Base-by-base conservation (phyloP, 2,888 invertebrate species). In the Ametastegia equiseti region DNA sequence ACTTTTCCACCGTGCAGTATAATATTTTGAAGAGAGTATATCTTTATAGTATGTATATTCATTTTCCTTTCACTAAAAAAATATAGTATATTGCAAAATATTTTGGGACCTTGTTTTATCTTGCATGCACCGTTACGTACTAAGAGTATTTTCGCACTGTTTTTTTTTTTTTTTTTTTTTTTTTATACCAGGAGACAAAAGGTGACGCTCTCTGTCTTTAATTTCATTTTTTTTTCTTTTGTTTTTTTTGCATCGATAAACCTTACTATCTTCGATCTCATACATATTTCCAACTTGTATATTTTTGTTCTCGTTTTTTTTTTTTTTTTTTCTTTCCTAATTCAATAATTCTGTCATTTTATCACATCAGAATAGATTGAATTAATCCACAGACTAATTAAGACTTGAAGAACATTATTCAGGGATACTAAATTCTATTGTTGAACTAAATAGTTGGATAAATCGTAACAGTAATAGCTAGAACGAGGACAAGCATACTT, bases 71-170 rank as follows among this genome's bases (percentile, higher is more conserved):
- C 81, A 85, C 85, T 86, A 86, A 87, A 87, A 87, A 87, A 86
- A 86, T 86, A 87, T 87, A 84, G n/a, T 86, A 84, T 86, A 85
- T 87, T 87, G 87, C 86, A 86, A 87, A 87, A 87, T 87, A 86
- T 86, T 86, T 85, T 86, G 83, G 85, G 84, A 84, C 85, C 84
- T 84, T 84, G 83, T 86, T 50, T 50, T 83, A 83, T 84, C 80
- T 83, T 84, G 80, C 82, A 81, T 82, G 84, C 82, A 85, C 83
- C 84, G 82, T 83, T 86, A 83, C 83, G 84, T 86, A 86, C 84
- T 84, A 84, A 85, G 86, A 86, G 84, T 85, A 86, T 85, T 86
- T 75, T 54, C 54, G 80, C 78, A 78, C 78, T 78, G 60, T 60
- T 39, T 19, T 42, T 11, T 60, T 15, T 15, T 60, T 39, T 19